phyloP scores from a whole-genome alignment of 2,797 vertebrate genomes.

The Balearica regulorum region DNA sequence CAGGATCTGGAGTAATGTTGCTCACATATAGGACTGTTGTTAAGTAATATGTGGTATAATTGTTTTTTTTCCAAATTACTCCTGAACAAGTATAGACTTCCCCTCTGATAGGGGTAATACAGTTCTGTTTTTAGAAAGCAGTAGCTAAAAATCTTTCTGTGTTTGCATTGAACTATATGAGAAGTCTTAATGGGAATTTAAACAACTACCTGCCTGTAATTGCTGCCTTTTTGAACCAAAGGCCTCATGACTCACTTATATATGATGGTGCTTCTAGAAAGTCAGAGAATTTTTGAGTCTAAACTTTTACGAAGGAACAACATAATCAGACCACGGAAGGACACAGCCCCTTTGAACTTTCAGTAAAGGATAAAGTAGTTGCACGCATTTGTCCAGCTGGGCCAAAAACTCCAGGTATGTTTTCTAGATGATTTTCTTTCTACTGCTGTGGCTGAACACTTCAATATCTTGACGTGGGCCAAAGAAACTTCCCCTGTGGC shows the following conservation, averaged over 20 bases:
- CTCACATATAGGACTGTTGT: background rate
- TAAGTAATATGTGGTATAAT: background rate
- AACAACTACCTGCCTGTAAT: background rate
- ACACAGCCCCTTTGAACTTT: background rate
- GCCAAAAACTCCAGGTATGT: background rate
- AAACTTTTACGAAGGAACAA: background rate
- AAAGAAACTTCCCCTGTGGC: background rate
- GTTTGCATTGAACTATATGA: background rate
- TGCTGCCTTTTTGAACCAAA: background rate
- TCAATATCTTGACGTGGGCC: background rate
- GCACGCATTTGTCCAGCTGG: background rate
- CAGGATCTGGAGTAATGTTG: background rate
- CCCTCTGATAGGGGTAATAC: background rate
- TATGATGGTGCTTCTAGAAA: background rate
- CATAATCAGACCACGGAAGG: background rate
- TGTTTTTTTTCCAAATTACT: background rate
- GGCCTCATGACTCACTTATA: background rate
- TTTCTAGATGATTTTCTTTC: background rate
- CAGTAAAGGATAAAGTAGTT: background rate
- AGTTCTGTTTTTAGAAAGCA: background rate
- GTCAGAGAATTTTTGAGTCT: background rate
- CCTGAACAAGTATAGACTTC: background rate
- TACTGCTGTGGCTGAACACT: background rate
- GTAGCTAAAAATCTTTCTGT: background rate
- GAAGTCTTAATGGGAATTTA: background rate